Base-by-base conservation (phyloP, 2,888 invertebrate species). In the Uropetala carovei region DNA sequence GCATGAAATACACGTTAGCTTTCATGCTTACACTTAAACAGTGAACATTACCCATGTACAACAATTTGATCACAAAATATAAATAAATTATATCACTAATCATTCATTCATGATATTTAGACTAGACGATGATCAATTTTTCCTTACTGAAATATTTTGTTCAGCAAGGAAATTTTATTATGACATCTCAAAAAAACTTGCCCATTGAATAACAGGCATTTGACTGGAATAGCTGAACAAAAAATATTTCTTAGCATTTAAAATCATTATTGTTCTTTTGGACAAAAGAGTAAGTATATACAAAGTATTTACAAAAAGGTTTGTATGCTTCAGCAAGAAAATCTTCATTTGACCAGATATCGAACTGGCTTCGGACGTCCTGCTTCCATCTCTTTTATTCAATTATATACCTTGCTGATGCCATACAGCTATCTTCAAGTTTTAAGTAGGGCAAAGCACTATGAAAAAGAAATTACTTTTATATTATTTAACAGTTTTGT, bases 61-160 rank as follows among this genome's bases (percentile, higher is more conserved):
- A 59, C 64, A 30, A 89, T 64, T 30, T 43, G 64, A 89, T 64
- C 89, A 89, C 58, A 64, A 89, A 64, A 60, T 43, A 89, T 89
- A 89, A 89, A 89, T 89, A 89, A 89, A 89, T 89, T 64, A 89
- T 89, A 89, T 89, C 89, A 89, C 89, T 89, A 64, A 30, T 89
- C 89, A 89, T n/a, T 89, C 68, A 89, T 64, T 89, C 64, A 68
- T 89, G 89, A 64, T 60, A 68, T 68, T 75, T 89, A 89, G 89
- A 89, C 89, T 89, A 89, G 89, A 89, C 43, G 43, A 64, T 68
- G 64, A 27, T 13, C 13, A n/a, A 43, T 30, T 64, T 30, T 89
- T 89, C 64, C 43, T 89, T 89, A 89, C 43, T 68, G 43, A 64
- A 10, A 68, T 64, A 64, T 43, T 22, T 89, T 68, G 64, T 43